phyloP scores from a whole-genome alignment of 2,888 invertebrate genomes.

The Lasioglossum pauxillum region DNA sequence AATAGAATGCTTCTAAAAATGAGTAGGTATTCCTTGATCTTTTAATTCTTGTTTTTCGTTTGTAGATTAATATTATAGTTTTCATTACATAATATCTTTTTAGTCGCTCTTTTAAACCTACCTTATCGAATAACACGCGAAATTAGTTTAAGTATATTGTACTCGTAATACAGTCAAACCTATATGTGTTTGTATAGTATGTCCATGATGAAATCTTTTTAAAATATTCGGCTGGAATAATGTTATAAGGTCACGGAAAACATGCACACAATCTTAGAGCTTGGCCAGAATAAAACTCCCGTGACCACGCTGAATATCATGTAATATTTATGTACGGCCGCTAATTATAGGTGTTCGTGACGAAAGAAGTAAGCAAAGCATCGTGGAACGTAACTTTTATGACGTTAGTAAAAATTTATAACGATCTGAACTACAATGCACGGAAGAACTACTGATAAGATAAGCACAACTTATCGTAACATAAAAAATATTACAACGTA shows the following conservation, averaged over 20 bases:
- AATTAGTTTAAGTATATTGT: background rate
- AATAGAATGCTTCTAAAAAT: background rate
- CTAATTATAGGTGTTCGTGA: conserved; percentile 48
- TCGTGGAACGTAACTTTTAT: conserved; percentile 13
- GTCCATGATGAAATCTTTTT: background rate
- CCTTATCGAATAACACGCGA: background rate
- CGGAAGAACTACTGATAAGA: conserved; percentile 28
- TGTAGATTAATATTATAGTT: background rate
- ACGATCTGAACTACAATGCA: conserved; percentile 18
- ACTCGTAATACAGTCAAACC: background rate
- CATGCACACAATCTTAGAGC: conserved; percentile 14
- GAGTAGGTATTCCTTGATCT: background rate
- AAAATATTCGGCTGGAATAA: background rate
- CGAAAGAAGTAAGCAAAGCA: conserved; percentile 32
- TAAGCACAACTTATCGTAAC: conserved; percentile 14
- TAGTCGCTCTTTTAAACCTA: background rate
- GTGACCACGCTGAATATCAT: conserved; percentile 33
- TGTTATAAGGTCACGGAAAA: background rate
- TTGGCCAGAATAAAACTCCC: conserved; percentile 24
- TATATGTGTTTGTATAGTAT: background rate
- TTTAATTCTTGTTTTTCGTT: background rate
- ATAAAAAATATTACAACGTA: background rate
- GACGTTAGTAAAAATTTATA: conserved; percentile 12
- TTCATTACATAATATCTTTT: background rate
- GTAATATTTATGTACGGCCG: conserved; percentile 41